Percentiles rank a stretch among this genome's conserved stretches.
Evolutionary conservation across 2,888 invertebrate genomes (phyloP).

Genomic region (Pammene aurita): DNA sequence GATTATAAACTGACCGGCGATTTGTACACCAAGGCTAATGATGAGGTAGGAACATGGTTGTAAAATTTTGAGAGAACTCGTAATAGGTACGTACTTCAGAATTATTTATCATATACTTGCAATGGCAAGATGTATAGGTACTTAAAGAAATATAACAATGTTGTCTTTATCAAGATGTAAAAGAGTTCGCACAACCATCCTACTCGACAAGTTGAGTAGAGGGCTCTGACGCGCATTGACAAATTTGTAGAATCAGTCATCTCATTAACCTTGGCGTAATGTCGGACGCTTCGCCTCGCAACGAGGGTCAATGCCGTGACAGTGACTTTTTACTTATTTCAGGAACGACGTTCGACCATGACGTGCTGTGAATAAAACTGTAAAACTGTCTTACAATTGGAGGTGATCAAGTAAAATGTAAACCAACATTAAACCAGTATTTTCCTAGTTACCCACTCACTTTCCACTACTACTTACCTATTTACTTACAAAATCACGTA

Average conservation of each 20-base stretch:
- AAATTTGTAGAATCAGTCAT: slow-evolving; percentile 42
- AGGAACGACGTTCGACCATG: slow-evolving; percentile 71
- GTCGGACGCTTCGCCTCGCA: slow-evolving; percentile 51
- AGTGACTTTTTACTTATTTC: slow-evolving; percentile 60
- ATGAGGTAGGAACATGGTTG: too few species aligned
- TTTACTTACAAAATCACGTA: too few species aligned
- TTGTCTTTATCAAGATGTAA: background rate
- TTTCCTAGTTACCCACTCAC: too few species aligned
- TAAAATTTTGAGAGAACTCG: too few species aligned
- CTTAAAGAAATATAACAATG: background rate
- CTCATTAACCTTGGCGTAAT: slow-evolving; percentile 51
- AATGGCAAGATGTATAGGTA: too few species aligned
- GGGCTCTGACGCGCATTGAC: slow-evolving; percentile 26
- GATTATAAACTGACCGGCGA: too few species aligned
- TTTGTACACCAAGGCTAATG: too few species aligned
- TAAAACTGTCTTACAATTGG: background rate
- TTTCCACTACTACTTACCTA: too few species aligned
- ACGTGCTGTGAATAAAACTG: slow-evolving; percentile 49
- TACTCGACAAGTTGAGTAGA: background rate
- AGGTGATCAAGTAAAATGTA: background rate
- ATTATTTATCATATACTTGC: too few species aligned
- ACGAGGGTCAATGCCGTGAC: slow-evolving; percentile 61
- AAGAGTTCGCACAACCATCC: slow-evolving; percentile 1
- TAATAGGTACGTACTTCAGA: too few species aligned
- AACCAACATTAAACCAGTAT: too few species aligned